Base-by-base conservation (phyloP, 2,797 vertebrate genomes). In the Eulemur rubriventer region DNA sequence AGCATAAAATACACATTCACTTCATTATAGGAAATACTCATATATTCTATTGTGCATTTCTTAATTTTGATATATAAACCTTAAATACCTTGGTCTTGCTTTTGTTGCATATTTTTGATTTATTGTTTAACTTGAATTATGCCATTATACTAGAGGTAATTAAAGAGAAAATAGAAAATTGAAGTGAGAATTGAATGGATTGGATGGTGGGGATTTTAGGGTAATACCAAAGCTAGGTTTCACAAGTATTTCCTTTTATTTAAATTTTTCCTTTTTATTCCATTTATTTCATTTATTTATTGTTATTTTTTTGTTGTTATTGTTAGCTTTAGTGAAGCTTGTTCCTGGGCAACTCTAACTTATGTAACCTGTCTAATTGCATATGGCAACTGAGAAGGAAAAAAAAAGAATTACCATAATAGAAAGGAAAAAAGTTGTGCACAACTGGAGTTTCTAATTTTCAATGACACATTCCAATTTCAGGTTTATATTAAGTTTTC, bases 61-160 rank as follows among this genome's bases (percentile, higher is more conserved):
- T 95, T 95, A 79, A 26, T 38, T 96, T 91, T 72, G 57, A 86
- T 52, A 87, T 78, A 73, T 67, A 80, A 85, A 82, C 5, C 20
- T 87, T 87, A 61, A 89, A 75, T 33, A 70, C 3, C 20, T 94
- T 16, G 1, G 20, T 59, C 24, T 80, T 92, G 26, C 26, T 18
- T 87, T 82, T 85, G 59, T 26, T 81, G 16, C n/a, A 89, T 46
- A 61, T 87, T 73, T 14, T 90, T 30, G 9, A 55, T 90, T 86
- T 82, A 48, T 24, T 80, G 30, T 89, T 76, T 72, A 87, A 33
- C 26, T 84, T 63, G 46, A 88, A 57, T 92, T 65, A 63, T n/a
- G 50, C 20, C 59, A 59, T 50, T 90, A 35, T 65, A 16, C 50
- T 38, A 50, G 57, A 91, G 90, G 55, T 13, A 9, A 91, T 76